These are phyloP conservation scores for Cyrtonyx montezumae DNA, from an alignment of 2,113 vertebrate genomes.

Conservation along the genomic window DNA sequence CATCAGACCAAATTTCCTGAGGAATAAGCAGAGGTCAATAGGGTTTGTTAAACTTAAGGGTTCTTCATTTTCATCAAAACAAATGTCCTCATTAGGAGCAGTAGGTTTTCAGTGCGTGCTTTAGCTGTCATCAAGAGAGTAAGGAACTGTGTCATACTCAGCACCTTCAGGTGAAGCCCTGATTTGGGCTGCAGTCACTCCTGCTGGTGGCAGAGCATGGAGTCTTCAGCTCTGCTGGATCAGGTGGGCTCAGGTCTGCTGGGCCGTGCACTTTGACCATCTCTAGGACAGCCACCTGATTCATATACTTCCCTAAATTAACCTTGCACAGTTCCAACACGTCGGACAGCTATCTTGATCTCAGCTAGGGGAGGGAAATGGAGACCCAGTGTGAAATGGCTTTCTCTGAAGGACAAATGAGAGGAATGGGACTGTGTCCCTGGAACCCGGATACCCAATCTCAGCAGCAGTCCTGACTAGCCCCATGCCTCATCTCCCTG, in stretches of 20 bases:
- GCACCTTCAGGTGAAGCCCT: background rate
- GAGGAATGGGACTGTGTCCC: too few relatives aligned
- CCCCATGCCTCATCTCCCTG: background rate
- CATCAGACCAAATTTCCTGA: background rate
- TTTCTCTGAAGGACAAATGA: background rate
- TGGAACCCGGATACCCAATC: background rate
- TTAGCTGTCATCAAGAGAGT: background rate
- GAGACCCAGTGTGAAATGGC: background rate
- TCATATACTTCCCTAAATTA: background rate
- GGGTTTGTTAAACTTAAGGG: background rate
- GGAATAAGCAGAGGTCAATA: background rate
- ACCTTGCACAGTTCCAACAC: background rate
- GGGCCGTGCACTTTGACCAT: background rate
- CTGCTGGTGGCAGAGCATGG: background rate
- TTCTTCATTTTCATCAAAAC: background rate
- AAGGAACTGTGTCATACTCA: background rate
- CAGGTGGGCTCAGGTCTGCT: background rate
- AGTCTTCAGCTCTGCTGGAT: background rate
- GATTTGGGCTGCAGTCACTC: background rate
- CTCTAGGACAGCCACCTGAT: background rate
- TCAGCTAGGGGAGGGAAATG: background rate
- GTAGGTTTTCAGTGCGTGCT: background rate
- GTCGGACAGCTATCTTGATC: background rate
- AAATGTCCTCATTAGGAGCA: background rate
- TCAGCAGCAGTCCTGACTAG: background rate